A percentile compares a stretch with the other conserved stretches of the same genome.
These are phyloP conservation scores for Alosa sapidissima DNA, from an alignment of 2,797 vertebrate genomes.

Conservation along the genomic window DNA sequence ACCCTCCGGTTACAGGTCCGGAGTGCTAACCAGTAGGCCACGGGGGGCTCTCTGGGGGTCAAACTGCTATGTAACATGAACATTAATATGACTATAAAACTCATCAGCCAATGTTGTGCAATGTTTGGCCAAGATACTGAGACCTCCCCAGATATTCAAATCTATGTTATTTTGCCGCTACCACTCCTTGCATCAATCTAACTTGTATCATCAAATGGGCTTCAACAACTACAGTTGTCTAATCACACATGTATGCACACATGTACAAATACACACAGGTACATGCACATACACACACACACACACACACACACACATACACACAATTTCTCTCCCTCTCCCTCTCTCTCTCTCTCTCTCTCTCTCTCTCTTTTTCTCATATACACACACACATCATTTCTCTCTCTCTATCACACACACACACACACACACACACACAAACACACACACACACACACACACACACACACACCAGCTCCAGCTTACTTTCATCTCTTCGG, in stretches of 20 bases:
- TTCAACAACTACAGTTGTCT: not conserved
- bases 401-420: not conserved
- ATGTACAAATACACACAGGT: not conserved
- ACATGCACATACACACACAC: not conserved
- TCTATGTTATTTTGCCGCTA: too few species aligned
- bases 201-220: not conserved
- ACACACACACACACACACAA: constrained; percentile 25
- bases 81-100: not conserved
- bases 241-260: not conserved
- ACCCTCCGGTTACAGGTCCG: too few species aligned
- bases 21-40: too few species aligned
- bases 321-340: not conserved
- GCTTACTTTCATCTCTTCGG: not conserved
- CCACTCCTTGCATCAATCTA: too few species aligned
- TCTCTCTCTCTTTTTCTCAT: not conserved
- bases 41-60: too few species aligned
- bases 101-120: not conserved
- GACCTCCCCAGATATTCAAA: too few species aligned
- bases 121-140: too few species aligned
- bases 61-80: too few species aligned
- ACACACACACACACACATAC: not conserved
- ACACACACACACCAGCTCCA: not conserved
- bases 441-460: constrained; percentile 6
- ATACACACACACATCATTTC: not conserved
- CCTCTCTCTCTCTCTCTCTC: not conserved